These are phyloP conservation scores for Lutraria lutraria DNA, from an alignment of 2,888 invertebrate species.

Conservation along the genomic window DNA sequence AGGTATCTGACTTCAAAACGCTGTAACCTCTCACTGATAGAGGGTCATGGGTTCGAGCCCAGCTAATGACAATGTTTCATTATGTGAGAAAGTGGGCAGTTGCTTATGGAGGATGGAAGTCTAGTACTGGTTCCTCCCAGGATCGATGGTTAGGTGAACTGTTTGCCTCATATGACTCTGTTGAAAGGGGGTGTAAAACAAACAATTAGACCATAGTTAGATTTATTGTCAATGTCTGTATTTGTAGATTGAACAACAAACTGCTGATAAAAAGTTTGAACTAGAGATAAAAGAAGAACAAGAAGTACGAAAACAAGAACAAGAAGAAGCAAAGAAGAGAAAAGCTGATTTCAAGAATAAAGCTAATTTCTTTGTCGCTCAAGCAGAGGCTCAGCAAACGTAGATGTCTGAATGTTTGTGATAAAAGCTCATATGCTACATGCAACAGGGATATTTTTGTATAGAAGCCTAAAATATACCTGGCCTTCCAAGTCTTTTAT, in stretches of 20 bases:
- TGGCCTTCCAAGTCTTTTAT: neutral
- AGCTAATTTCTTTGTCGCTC: slow-evolving; percentile 87
- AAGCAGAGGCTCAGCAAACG: slow-evolving; percentile 43
- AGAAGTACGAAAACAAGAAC: slow-evolving; percentile 93
- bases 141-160: too few relatives aligned
- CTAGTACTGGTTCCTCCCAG: too few relatives aligned
- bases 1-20: too few relatives aligned
- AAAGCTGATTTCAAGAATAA: slow-evolving; percentile 95
- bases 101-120: too few relatives aligned
- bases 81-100: too few relatives aligned
- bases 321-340: slow-evolving; percentile 93
- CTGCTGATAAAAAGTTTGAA: slow-evolving; percentile 95
- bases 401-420: neutral
- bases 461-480: neutral
- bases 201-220: too few relatives aligned
- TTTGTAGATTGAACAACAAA: slow-evolving; percentile 93
- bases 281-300: slow-evolving; percentile 97
- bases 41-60: too few relatives aligned
- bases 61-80: too few relatives aligned
- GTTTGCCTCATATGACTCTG: too few relatives aligned
- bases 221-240: too few relatives aligned
- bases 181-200: too few relatives aligned
- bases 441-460: neutral
- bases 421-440: neutral
- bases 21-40: too few relatives aligned